Conservation (phyloP, 2,113 vertebrate species). For the Uria lomvia region DNA sequence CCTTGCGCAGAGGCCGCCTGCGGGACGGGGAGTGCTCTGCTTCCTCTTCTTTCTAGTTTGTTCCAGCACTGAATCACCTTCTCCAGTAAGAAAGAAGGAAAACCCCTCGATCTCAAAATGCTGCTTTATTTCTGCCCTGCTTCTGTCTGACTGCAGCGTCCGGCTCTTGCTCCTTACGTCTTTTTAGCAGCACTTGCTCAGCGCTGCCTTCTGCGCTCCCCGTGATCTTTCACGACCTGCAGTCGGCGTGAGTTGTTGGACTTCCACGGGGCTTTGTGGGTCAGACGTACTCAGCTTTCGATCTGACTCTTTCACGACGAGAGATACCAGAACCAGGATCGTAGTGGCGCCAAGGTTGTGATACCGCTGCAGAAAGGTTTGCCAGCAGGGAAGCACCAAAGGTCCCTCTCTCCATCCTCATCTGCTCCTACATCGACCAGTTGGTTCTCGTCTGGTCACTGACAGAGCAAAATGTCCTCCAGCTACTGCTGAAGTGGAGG, state of each 20-base stretch:
- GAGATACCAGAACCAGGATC: not conserved
- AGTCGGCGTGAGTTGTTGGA: not conserved
- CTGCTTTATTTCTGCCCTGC: not conserved
- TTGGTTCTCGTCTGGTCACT: not conserved
- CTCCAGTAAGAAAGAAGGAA: not conserved
- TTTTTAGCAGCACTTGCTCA: not conserved
- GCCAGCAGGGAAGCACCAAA: not conserved
- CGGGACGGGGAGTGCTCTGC: fast-evolving
- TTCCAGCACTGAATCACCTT: not conserved
- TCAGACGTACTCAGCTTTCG: not conserved
- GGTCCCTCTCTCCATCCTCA: not conserved
- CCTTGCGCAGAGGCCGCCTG: not conserved
- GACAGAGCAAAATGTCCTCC: not conserved
- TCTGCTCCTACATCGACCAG: not conserved
- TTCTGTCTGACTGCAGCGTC: not conserved
- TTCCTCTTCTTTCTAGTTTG: not conserved
- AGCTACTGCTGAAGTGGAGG: not conserved
- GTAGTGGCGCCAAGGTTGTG: not conserved
- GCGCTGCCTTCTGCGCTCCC: not conserved
- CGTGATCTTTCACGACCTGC: not conserved
- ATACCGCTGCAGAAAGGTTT: not conserved
- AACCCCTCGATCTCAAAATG: not conserved
- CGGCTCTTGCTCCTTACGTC: not conserved
- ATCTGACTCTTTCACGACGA: not conserved
- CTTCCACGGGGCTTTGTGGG: fast-evolving